Conservation (phyloP, 2,113 vertebrate species). For the Zosterops hypoxanthus region DNA sequence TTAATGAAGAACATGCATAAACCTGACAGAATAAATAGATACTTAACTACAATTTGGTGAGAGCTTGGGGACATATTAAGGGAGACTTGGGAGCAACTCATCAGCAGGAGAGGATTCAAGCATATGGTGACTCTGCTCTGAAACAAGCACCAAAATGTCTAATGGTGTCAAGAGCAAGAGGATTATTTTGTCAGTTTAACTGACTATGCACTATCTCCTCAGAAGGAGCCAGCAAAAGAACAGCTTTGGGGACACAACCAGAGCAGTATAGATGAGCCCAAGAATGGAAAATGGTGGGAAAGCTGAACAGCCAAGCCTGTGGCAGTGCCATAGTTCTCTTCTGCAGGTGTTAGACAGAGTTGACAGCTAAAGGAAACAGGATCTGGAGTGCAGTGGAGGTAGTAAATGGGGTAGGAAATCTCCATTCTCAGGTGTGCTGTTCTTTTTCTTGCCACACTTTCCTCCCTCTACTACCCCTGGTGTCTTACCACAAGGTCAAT, state of each 20-base stretch:
- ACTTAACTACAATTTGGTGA: constrained; percentile 1
- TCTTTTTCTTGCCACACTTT: not conserved
- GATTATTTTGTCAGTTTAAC: not conserved
- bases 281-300: not conserved
- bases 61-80: not conserved
- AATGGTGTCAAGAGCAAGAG: not conserved
- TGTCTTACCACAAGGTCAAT: not conserved
- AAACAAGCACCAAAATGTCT: not conserved
- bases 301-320: not conserved
- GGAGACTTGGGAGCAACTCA: not conserved
- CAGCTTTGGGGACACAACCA: not conserved
- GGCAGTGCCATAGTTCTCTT: not conserved
- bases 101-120: constrained; percentile 1
- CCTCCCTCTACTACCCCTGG: not conserved
- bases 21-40: constrained; percentile 22
- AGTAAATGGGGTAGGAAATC: not conserved
- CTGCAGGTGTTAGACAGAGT: not conserved
- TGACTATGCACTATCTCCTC: not conserved
- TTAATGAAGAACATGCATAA: constrained; percentile 18
- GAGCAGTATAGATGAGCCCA: not conserved
- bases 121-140: not conserved
- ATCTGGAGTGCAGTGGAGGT: not conserved
- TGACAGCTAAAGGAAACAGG: not conserved
- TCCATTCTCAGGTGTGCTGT: not conserved
- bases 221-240: not conserved